These are phyloP conservation scores for Drymonia ruficornis DNA, from an alignment of 2,888 invertebrate species.

Conservation along the genomic window DNA sequence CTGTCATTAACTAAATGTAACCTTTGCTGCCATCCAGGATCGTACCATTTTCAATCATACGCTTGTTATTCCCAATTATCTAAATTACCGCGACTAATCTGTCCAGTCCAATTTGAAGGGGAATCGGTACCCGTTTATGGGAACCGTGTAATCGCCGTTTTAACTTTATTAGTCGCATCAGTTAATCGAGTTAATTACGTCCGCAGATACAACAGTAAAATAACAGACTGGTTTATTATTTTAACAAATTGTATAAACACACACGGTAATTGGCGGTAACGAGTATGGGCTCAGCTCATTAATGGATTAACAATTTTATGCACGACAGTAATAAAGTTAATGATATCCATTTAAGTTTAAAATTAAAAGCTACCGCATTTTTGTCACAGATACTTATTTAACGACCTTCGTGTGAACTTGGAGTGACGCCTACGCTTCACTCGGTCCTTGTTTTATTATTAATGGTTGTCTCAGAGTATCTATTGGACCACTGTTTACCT, in stretches of 20 bases:
- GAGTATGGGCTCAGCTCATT: constrained; percentile 37
- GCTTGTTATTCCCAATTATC: constrained; percentile 41
- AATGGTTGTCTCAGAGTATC: constrained; percentile 53
- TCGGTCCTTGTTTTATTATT: constrained; percentile 69
- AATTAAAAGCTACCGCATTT: constrained; percentile 23
- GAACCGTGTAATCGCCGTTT: constrained; percentile 50
- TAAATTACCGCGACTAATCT: constrained; percentile 37
- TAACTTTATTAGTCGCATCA: constrained; percentile 48
- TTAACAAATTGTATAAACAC: constrained; percentile 40
- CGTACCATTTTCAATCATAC: constrained; percentile 29
- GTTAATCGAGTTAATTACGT: constrained; percentile 50
- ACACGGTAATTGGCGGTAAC: constrained; percentile 16
- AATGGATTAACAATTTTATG: constrained; percentile 24
- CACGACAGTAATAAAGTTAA: constrained; percentile 27
- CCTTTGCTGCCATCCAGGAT: constrained; percentile 15
- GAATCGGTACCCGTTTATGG: constrained; percentile 37
- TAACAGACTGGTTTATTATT: constrained; percentile 35
- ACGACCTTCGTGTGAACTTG: constrained; percentile 69
- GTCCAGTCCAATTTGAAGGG: constrained; percentile 39
- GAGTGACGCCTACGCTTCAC: constrained; percentile 58
- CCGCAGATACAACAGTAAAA: constrained; percentile 34
- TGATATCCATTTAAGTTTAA: constrained; percentile 17
- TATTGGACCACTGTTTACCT: constrained; percentile 73
- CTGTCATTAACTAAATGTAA: not conserved
- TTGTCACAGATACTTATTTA: constrained; percentile 19